Base-by-base conservation (phyloP, 2,113 vertebrate species). In the Proteles cristata region DNA sequence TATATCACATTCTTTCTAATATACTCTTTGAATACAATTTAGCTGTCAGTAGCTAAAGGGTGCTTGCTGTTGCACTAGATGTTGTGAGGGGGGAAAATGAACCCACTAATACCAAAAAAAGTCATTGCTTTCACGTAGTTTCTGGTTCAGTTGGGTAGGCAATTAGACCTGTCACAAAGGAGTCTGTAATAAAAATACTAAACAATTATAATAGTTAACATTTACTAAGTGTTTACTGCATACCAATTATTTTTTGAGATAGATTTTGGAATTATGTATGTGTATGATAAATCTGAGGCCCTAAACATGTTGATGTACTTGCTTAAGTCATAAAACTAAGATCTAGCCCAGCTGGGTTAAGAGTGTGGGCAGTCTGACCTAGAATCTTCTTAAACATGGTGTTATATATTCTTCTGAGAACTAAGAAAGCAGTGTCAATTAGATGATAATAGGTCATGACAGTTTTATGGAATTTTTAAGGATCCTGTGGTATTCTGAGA, bases 341-440 rank as follows among this genome's bases (percentile, higher is more conserved):
- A 16, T 2, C 31, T 68, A 55, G 45, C 10, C 11, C 3, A 55
- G 1, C 14, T 58, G 26, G 12, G 3, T 63, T 88, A 61, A 94
- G 43, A 33, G 39, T 50, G 14, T 35, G 26, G 16, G 25, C n/a
- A 63, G 4, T 94, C 21, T 85, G 43, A 71, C 19, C 17, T 71
- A 33, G 6, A 93, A 87, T 93, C 55, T 94, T 85, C 74, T 69
- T 82, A 68, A 94, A 96, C 16, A 26, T 50, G 66, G 15, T 61
- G 6, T 39, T 43, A 23, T 14, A 53, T 35, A 39, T n/a, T 77
- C 33, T 50, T 94, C 12, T 63, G 17, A 95, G 45, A 97, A 91
- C 23, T 48, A 63, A 85, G 11, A 89, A 74, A 39, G 7, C 31
- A 48, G 11, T 73, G 28, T 23, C 61, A 71, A 19, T 21, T 90